Evolutionary conservation across 2,888 invertebrate species (phyloP).

Genomic region (Rhodophaea formosa): DNA sequence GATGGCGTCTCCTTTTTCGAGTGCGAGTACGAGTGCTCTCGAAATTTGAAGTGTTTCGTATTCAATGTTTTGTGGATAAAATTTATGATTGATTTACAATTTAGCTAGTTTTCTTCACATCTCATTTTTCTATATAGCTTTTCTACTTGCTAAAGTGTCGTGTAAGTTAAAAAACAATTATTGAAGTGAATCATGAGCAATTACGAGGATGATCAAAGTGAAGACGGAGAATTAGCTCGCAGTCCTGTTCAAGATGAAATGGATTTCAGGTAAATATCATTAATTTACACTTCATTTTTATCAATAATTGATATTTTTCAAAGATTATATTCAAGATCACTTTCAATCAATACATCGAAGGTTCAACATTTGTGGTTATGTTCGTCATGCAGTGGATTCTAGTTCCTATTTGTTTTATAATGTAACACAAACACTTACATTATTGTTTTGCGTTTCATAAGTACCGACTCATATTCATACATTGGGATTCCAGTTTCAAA

Average conservation of each 20-base stretch:
- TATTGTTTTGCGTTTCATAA: no score
- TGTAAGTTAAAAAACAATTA: neutral
- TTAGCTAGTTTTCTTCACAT: neutral
- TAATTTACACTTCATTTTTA: no score
- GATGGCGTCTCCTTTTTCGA: constrained; percentile 39
- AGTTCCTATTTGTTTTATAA: no score
- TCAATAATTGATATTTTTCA: no score
- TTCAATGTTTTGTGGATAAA: constrained; percentile 21
- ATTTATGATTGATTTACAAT: neutral
- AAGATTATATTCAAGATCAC: neutral
- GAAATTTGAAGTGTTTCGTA: constrained; percentile 19
- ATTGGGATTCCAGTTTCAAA: no score
- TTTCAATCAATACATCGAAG: neutral
- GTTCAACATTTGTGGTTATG: neutral
- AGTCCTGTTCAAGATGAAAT: constrained; percentile 85
- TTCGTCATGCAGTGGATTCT: neutral
- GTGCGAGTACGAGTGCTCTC: constrained; percentile 22
- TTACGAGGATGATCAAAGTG: constrained; percentile 88
- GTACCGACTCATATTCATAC: no score
- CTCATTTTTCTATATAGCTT: neutral
- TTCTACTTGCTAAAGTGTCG: neutral
- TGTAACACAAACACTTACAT: no score
- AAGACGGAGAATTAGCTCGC: constrained; percentile 91
- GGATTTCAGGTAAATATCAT: constrained; percentile 68
- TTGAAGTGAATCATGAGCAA: constrained; percentile 65